Conservation (phyloP, 2,113 vertebrate species). For the Nothobranchius kuhntae region DNA sequence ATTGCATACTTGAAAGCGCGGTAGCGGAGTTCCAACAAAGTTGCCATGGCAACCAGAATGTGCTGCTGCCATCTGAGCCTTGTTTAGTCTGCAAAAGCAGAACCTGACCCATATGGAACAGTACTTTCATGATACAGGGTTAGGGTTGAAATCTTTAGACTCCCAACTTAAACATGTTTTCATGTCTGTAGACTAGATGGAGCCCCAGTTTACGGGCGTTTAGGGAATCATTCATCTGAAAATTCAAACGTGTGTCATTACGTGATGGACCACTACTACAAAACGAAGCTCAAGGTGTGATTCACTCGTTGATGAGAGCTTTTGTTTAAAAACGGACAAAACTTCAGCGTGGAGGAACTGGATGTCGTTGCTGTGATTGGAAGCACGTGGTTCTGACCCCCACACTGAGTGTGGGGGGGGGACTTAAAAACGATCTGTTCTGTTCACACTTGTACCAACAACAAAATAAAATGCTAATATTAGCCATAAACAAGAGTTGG, state of each 20-base stretch:
- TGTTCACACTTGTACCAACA: no score
- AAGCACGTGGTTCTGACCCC: slow-evolving; percentile 67
- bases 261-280: not conserved
- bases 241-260: not conserved
- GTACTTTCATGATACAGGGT: slow-evolving; percentile 11
- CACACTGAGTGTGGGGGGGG: slow-evolving; percentile 34
- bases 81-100: slow-evolving; percentile 22
- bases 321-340: slow-evolving; percentile 33
- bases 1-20: slow-evolving; percentile 12
- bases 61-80: slow-evolving; percentile 21
- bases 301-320: slow-evolving; percentile 1
- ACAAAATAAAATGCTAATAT: no score
- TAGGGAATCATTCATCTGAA: not conserved
- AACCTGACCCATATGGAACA: slow-evolving; percentile 16
- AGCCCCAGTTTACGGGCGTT: not conserved
- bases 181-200: not conserved
- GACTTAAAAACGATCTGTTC: slow-evolving; percentile 21
- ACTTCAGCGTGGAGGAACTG: slow-evolving; percentile 48
- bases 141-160: slow-evolving; percentile 9
- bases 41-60: slow-evolving; percentile 42
- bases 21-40: slow-evolving; percentile 14
- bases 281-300: slow-evolving; percentile 6
- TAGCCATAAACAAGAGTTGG: no score
- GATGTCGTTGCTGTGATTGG: slow-evolving; percentile 58
- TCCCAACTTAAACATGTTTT: slow-evolving; percentile 23